phyloP scores from a whole-genome alignment of 2,797 vertebrate species.

The Fundulus diaphanus region DNA sequence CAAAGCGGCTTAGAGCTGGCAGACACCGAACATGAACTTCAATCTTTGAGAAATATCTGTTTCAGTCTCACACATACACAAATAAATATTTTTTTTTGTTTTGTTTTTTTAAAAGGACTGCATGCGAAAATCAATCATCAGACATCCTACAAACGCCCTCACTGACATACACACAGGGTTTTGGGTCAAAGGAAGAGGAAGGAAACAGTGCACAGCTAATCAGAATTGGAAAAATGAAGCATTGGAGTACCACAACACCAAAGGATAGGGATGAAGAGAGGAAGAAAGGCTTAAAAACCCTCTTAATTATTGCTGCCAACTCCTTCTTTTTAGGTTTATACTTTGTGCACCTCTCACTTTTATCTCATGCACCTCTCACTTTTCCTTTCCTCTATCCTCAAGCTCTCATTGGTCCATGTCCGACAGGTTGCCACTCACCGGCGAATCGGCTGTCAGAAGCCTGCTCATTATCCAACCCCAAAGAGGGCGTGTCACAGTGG shows the following conservation, averaged over 20 bases:
- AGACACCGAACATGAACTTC: slow-evolving; percentile 88
- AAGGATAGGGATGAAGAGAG: slow-evolving; percentile 58
- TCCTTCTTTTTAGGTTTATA: background rate
- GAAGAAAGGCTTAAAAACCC: slow-evolving; percentile 45
- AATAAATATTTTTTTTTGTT: background rate
- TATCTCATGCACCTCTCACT: slow-evolving; percentile 48
- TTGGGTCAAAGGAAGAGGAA: slow-evolving; percentile 51
- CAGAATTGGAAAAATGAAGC: slow-evolving; percentile 26
- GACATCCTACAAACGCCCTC: slow-evolving; percentile 32
- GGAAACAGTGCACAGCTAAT: slow-evolving; percentile 58
- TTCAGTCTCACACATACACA: slow-evolving; percentile 32
- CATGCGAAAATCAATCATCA: slow-evolving; percentile 37
- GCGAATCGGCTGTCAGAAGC: slow-evolving; percentile 96
- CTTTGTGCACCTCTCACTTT: slow-evolving; percentile 40
- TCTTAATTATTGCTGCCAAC: background rate
- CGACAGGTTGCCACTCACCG: slow-evolving; percentile 97
- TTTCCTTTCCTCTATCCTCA: slow-evolving; percentile 48
- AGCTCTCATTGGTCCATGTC: slow-evolving; percentile 86
- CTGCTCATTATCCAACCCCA: slow-evolving; percentile 99
- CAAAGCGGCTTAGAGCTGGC: slow-evolving; percentile 84
- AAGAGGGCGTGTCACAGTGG: slow-evolving; percentile 89
- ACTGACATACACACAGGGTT: slow-evolving; percentile 37
- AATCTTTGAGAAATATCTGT: slow-evolving; percentile 67
- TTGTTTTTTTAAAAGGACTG: background rate
- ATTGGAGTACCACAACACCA: slow-evolving; percentile 67